Percentiles rank a stretch among this genome's conserved stretches.
Conservation (phyloP, 2,888 invertebrate genomes). For the Philonicus albiceps region DNA sequence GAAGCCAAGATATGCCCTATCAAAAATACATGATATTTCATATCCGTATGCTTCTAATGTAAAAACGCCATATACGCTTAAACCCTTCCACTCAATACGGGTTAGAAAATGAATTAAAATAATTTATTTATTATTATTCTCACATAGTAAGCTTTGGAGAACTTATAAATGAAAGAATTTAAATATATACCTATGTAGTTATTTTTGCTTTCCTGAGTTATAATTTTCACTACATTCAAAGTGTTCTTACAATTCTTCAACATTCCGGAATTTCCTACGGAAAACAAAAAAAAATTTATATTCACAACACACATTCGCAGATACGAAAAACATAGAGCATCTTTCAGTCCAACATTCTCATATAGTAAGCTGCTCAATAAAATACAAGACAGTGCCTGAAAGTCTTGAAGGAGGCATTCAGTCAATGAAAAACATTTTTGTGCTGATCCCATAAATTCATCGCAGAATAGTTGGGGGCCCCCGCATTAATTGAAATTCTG, state of each 20-base stretch:
- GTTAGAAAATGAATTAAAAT: no score
- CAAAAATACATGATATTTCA: no score
- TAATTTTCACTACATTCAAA: background rate
- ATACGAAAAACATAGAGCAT: background rate
- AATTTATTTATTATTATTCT: no score
- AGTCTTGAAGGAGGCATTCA: background rate
- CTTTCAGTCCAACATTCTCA: background rate
- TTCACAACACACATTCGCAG: background rate
- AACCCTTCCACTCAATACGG: no score
- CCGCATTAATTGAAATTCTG: conserved; percentile 32
- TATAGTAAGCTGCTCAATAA: background rate
- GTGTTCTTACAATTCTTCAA: background rate
- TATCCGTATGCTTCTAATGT: no score
- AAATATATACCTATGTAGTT: background rate
- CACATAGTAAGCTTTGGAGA: no score
- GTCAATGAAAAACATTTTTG: conserved; percentile 1
- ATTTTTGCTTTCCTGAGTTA: background rate
- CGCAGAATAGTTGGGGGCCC: conserved; percentile 14
- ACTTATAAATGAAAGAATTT: no score
- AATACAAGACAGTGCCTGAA: background rate
- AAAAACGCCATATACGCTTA: no score
- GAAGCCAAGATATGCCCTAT: no score
- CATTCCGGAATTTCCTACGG: background rate
- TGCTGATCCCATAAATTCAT: conserved; percentile 25
- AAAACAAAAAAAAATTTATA: background rate